These are phyloP conservation scores for Dendrocincla fuliginosa DNA, from an alignment of 2,797 vertebrate species.

Conservation along the genomic window DNA sequence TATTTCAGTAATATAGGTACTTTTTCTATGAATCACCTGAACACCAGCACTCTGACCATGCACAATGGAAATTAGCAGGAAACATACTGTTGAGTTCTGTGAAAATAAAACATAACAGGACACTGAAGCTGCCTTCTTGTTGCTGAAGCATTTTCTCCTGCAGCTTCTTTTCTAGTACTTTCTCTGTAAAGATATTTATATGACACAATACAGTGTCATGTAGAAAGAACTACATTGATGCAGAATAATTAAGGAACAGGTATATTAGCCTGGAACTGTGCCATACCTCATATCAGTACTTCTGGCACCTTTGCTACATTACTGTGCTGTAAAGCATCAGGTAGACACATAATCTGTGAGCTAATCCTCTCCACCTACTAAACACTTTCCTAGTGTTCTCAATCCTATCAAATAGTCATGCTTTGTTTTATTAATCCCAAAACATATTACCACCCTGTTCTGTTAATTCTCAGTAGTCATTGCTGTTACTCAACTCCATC, in stretches of 20 bases:
- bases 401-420: neutral
- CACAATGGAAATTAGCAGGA: rapidly evolving
- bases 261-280: neutral
- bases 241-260: neutral
- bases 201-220: neutral
- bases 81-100: neutral
- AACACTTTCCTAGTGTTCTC: neutral
- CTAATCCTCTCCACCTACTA: neutral
- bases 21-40: neutral
- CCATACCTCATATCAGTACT: neutral
- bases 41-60: neutral
- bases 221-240: neutral
- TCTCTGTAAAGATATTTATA: neutral
- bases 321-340: neutral
- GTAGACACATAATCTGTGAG: neutral
- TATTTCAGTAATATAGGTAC: neutral
- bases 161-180: neutral
- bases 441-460: neutral
- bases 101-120: neutral
- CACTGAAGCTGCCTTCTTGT: neutral
- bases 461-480: neutral
- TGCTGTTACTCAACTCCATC: neutral
- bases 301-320: neutral
- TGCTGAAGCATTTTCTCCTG: neutral
- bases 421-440: slow-evolving; percentile 3